These are phyloP conservation scores for Branchellion lobata DNA, from an alignment of 2,888 invertebrate genomes.

Conservation along the genomic window DNA sequence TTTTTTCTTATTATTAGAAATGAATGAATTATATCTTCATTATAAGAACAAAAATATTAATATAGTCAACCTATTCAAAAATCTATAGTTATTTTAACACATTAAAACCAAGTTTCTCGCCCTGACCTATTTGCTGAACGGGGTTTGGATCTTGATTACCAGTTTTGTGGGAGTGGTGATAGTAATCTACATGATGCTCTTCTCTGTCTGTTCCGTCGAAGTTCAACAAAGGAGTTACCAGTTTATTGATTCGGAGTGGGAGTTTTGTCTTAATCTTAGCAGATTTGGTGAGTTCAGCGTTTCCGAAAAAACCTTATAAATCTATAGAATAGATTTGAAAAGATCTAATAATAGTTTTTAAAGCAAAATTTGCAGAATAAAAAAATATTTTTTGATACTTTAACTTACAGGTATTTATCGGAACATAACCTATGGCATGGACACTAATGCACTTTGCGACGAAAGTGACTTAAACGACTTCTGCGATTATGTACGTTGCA, in stretches of 20 bases:
- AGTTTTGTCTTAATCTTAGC: slow-evolving; percentile 58
- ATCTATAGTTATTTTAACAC: too few relatives aligned
- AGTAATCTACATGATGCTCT: slow-evolving; percentile 56
- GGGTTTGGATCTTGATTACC: slow-evolving; percentile 58
- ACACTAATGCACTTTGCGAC: slow-evolving; percentile 54
- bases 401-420: slow-evolving; percentile 51
- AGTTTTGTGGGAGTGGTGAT: slow-evolving; percentile 57
- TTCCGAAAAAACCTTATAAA: too few relatives aligned
- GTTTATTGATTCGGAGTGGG: slow-evolving; percentile 49
- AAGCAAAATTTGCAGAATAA: neutral
- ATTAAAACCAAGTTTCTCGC: slow-evolving; percentile 60
- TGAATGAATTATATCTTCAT: neutral
- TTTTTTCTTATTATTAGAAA: neutral
- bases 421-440: slow-evolving; percentile 51
- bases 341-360: neutral
- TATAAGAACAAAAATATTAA: neutral
- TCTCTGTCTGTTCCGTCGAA: slow-evolving; percentile 57
- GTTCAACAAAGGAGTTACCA: slow-evolving; percentile 53
- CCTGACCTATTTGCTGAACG: slow-evolving; percentile 58
- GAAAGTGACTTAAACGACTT: slow-evolving; percentile 54
- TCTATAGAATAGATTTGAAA: neutral
- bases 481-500: slow-evolving; percentile 51
- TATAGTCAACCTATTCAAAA: too few relatives aligned
- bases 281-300: slow-evolving; percentile 55
- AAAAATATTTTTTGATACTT: neutral